phyloP scores from a whole-genome alignment of 2,797 vertebrate species.

The Toxotes lorentzi region DNA sequence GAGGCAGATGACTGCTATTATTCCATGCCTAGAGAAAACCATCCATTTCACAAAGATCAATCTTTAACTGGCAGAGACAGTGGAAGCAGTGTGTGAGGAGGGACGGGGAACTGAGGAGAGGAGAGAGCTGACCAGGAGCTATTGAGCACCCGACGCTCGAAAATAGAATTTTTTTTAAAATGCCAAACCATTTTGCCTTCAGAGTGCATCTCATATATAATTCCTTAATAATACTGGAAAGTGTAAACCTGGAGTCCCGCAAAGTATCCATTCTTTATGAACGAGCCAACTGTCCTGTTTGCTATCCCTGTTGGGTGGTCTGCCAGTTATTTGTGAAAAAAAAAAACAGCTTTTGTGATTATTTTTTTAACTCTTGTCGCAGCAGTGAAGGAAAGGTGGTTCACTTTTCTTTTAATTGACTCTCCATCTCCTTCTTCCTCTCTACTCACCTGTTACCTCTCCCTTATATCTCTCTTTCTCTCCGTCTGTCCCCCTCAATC shows the following conservation, averaged over 20 bases:
- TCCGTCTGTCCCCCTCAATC: constrained; percentile 52
- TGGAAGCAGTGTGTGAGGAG: constrained; percentile 28
- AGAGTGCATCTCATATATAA: constrained; percentile 51
- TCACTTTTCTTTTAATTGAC: constrained; percentile 23
- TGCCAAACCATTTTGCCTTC: constrained; percentile 58
- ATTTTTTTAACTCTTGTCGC: constrained; percentile 10
- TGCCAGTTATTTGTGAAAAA: constrained; percentile 20
- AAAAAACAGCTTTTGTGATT: constrained; percentile 20
- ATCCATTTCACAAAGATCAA: constrained; percentile 67
- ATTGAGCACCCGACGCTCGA: constrained; percentile 57
- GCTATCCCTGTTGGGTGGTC: constrained; percentile 23
- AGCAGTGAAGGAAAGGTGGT: constrained; percentile 31
- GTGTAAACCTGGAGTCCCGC: constrained; percentile 47
- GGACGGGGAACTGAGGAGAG: constrained; percentile 1
- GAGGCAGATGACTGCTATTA: constrained; percentile 76
- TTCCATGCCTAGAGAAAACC: constrained; percentile 71
- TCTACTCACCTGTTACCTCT: constrained; percentile 60
- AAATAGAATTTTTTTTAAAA: constrained; percentile 68
- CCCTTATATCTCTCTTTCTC: constrained; percentile 59
- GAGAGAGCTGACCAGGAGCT: constrained; percentile 44
- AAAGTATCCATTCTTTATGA: constrained; percentile 57
- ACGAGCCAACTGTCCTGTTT: constrained; percentile 47
- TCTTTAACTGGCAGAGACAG: constrained; percentile 66
- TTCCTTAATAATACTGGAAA: constrained; percentile 52
- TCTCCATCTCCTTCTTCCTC: constrained; percentile 34